Base-by-base conservation (phyloP, 2,888 invertebrate genomes). In the Molanna angustata region DNA sequence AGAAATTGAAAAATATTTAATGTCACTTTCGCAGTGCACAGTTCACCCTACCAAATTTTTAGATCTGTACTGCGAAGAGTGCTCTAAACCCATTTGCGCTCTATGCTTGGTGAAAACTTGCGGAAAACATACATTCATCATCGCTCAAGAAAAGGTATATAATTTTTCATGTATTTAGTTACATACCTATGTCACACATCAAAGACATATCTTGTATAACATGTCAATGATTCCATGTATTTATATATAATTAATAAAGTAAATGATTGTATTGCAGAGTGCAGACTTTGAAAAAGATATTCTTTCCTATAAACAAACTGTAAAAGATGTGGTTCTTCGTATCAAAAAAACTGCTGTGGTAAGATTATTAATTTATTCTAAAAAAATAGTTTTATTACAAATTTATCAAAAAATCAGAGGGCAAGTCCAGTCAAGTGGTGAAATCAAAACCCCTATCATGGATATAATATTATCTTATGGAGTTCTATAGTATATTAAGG, bases 311-410 rank as follows among this genome's bases (percentile, higher is more conserved):
- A 59, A 64, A 32, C 73, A 74, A n/a, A 66, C 71, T 65, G 66
- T 73, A 20, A 69, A 74, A 61, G 74, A 73, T 64, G 70, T 63
- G 9, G 70, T 68, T 49, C 67, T 68, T 57, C 67, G 75, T 54
- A 67, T 77, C 3, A 72, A 73, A 14, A 73, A 74, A 64, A 74
- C 75, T 50, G 74, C 74, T 56, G 69, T 73, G 52, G 76, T 75
- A 66, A 70, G 67, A 60, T 33, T 47, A 16, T n/a, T 13, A 7
- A 4, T 35, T 35, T 27, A 7, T 4, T 27, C 6, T 27, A n/a
- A n/a, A n/a, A n/a, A n/a, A n/a, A n/a, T n/a, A n/a, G n/a, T n/a
- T n/a, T n/a, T n/a, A n/a, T n/a, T n/a, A n/a, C n/a, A n/a, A n/a
- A n/a, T n/a, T n/a, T n/a, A n/a, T n/a, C n/a, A n/a, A n/a, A n/a